These are phyloP conservation scores for Ictalurus furcatus DNA, from an alignment of 2,113 vertebrate species.

Conservation along the genomic window DNA sequence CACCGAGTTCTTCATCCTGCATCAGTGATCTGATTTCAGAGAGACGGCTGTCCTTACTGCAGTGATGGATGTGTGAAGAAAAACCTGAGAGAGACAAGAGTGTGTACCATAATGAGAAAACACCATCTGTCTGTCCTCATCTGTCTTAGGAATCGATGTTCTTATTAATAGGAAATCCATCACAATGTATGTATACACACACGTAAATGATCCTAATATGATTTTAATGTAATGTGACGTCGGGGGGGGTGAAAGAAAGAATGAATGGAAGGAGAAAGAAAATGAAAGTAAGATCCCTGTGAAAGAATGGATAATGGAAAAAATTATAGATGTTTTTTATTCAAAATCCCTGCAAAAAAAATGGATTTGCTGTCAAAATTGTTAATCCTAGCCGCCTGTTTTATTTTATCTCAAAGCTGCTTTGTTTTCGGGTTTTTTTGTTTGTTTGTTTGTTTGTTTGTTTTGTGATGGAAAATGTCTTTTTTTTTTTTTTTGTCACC, in stretches of 20 bases:
- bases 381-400: too few relatives aligned
- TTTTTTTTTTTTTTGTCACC: too few relatives aligned
- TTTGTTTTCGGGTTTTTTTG: too few relatives aligned
- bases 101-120: slow-evolving; percentile 25
- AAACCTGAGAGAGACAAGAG: background rate
- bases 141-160: background rate
- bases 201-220: background rate
- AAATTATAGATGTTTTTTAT: too few relatives aligned
- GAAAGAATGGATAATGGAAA: too few relatives aligned
- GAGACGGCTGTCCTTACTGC: slow-evolving; percentile 12
- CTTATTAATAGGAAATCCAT: background rate
- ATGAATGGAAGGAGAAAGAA: background rate
- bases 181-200: background rate
- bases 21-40: slow-evolving; percentile 6
- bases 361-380: too few relatives aligned
- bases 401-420: too few relatives aligned
- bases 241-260: background rate
- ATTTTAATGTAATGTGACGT: background rate
- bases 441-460: too few relatives aligned
- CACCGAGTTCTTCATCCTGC: background rate
- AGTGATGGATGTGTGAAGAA: slow-evolving; percentile 14
- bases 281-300: background rate
- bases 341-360: too few relatives aligned
- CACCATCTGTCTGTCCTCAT: slow-evolving; percentile 15
- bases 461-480: too few relatives aligned